Evolutionary conservation across 2,113 vertebrate species (phyloP).

Genomic region (Grus americana): DNA sequence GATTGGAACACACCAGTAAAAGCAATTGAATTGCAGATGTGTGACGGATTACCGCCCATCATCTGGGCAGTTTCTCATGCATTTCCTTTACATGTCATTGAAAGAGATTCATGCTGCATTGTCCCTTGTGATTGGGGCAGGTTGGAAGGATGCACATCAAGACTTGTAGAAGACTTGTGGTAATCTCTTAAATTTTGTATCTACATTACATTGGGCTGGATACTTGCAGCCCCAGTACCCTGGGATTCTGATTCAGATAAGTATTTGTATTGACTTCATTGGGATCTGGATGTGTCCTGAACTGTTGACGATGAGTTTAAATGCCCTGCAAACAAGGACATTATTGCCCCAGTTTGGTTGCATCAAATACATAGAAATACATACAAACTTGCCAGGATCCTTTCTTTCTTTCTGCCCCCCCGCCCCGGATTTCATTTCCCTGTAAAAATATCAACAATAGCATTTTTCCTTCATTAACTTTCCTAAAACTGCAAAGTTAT

Average conservation of each 20-base stretch:
- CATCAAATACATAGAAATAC: neutral
- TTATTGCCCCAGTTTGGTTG: neutral
- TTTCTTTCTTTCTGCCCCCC: neutral
- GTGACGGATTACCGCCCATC: neutral
- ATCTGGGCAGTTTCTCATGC: neutral
- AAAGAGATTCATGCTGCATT: neutral
- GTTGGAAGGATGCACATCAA: neutral
- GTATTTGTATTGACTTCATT: neutral
- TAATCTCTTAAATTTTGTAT: neutral
- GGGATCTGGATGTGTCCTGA: neutral
- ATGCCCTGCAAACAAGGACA: neutral
- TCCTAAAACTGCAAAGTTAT: neutral
- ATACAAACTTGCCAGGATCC: neutral
- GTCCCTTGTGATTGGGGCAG: neutral
- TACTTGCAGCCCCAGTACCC: neutral
- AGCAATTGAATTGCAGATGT: neutral
- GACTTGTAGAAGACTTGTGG: neutral
- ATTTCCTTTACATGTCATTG: neutral
- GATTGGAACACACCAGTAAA: neutral
- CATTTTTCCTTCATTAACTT: neutral
- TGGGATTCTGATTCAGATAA: neutral
- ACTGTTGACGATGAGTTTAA: neutral
- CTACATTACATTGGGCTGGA: neutral
- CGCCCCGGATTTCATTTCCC: neutral
- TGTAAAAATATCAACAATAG: neutral